These are phyloP conservation scores for Euspilapteryx auroguttella DNA, from an alignment of 2,888 invertebrate species.

Conservation along the genomic window DNA sequence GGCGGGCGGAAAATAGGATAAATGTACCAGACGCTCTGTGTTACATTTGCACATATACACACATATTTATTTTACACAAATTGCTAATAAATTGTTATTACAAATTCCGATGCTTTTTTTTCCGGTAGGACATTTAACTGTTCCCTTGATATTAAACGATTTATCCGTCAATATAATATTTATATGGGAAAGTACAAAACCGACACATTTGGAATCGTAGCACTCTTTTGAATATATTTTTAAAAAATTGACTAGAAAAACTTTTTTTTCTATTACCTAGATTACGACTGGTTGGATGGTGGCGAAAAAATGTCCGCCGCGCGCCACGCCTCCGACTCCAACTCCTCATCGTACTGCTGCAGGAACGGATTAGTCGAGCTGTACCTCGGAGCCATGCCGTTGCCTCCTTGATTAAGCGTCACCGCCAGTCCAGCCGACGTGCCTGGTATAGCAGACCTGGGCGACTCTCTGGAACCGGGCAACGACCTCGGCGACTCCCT, in stretches of 20 bases:
- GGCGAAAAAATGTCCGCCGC: conserved; percentile 48
- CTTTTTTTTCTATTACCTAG: conserved; percentile 40
- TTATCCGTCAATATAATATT: too few relatives aligned
- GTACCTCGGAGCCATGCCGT: conserved; percentile 37
- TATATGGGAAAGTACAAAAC: conserved; percentile 44
- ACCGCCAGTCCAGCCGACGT: conserved; percentile 66
- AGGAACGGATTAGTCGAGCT: conserved; percentile 65
- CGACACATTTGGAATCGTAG: conserved; percentile 53
- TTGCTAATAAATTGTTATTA: too few relatives aligned
- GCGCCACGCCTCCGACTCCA: conserved; percentile 51
- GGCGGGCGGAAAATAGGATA: too few relatives aligned
- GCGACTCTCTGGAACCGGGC: too few relatives aligned
- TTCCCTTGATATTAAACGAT: too few relatives aligned
- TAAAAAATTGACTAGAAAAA: conserved; percentile 61
- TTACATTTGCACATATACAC: too few relatives aligned
- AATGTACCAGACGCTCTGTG: too few relatives aligned
- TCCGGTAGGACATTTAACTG: too few relatives aligned
- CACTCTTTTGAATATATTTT: conserved; percentile 46
- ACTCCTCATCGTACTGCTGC: conserved; percentile 55
- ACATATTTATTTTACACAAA: too few relatives aligned
- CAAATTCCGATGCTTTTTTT: too few relatives aligned
- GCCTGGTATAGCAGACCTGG: conserved; percentile 51
- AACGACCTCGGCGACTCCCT: conserved; percentile 20
- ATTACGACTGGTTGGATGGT: conserved; percentile 48
- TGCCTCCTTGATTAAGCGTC: conserved; percentile 42